Evolutionary conservation across 2,113 vertebrate species (phyloP).

Genomic region (Muntiacus muntjak): DNA sequence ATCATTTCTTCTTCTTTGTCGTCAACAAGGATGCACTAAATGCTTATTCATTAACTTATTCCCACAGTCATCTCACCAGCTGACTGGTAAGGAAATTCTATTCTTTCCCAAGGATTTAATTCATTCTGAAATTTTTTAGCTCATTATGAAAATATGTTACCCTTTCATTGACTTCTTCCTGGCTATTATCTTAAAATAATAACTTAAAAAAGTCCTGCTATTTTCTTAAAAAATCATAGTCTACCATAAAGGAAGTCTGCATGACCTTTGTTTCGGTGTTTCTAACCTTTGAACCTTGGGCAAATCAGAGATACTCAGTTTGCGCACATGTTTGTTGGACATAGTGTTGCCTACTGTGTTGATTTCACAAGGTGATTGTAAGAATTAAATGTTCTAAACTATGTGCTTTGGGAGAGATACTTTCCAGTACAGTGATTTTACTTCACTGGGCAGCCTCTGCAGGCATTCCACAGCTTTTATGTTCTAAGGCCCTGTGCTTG

Average conservation of each 20-base stretch:
- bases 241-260: not conserved
- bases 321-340: not conserved
- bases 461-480: not conserved
- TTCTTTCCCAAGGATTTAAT: not conserved
- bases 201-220: not conserved
- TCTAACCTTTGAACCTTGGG: not conserved
- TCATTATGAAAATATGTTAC: not conserved
- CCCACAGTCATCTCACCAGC: not conserved
- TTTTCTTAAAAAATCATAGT: not conserved
- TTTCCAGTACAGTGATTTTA: not conserved
- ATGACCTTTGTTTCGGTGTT: not conserved
- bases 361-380: not conserved
- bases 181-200: not conserved
- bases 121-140: not conserved
- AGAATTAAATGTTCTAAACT: not conserved
- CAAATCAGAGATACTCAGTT: not conserved
- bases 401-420: not conserved
- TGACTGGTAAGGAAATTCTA: not conserved
- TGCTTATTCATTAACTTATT: not conserved
- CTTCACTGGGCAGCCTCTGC: not conserved
- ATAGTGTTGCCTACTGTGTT: not conserved
- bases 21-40: not conserved
- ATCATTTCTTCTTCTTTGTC: not conserved
- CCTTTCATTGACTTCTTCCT: not conserved
- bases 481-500: not conserved